These are phyloP conservation scores for Lagenorhynchus albirostris DNA, from an alignment of 2,113 vertebrate species.

Conservation along the genomic window DNA sequence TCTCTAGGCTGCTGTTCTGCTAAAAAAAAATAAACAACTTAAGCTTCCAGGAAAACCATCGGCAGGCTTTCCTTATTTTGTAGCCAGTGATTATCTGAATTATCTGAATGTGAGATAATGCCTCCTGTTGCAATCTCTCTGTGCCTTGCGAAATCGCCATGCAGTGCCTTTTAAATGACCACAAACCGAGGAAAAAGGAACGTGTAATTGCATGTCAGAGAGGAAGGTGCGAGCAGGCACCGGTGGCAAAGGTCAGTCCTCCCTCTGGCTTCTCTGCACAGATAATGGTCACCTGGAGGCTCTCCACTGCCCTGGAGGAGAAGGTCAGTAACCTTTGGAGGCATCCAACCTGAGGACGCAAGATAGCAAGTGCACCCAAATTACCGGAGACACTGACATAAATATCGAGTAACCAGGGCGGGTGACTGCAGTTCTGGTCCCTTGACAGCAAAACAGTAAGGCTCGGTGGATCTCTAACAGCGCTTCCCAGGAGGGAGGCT, in stretches of 20 bases:
- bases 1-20: not conserved
- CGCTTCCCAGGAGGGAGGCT: not conserved
- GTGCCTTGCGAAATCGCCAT: not conserved
- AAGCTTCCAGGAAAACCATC: not conserved
- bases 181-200: not conserved
- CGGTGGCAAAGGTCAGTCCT: not conserved
- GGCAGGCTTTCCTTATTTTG: not conserved
- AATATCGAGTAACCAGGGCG: no score
- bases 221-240: fast-evolving
- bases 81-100: not conserved
- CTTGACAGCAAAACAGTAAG: not conserved
- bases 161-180: not conserved
- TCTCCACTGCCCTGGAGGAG: not conserved
- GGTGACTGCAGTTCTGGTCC: not conserved
- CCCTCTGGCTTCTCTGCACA: not conserved
- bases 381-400: not conserved
- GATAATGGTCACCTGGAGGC: not conserved
- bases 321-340: not conserved
- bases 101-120: not conserved
- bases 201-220: fast-evolving
- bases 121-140: not conserved
- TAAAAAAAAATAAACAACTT: not conserved
- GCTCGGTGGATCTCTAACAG: no score
- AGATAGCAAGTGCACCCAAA: not conserved
- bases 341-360: not conserved